These are phyloP conservation scores for Campopleginae sp. DNA, from an alignment of 2,888 invertebrate species.

Conservation along the genomic window DNA sequence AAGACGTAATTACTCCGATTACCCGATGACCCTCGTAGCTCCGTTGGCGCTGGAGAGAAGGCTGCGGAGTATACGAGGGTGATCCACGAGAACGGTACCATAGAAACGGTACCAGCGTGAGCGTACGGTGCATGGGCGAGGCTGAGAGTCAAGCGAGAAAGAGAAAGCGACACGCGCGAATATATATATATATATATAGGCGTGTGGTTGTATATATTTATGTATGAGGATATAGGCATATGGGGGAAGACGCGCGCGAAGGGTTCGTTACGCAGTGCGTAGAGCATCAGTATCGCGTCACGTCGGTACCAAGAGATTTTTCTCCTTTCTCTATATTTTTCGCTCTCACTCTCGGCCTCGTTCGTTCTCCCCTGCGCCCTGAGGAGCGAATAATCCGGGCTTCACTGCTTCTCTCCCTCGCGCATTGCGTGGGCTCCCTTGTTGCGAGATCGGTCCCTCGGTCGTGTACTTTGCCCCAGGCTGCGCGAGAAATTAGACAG, in stretches of 20 bases:
- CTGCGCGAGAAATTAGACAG: constrained; percentile 38
- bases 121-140: constrained; percentile 66
- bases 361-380: constrained; percentile 44
- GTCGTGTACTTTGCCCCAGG: constrained; percentile 55
- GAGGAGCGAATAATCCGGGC: constrained; percentile 66
- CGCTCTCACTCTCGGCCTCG: constrained; percentile 12
- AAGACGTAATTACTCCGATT: constrained; percentile 17
- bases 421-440: constrained; percentile 52
- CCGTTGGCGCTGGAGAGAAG: constrained; percentile 8
- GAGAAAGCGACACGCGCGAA: constrained; percentile 5
- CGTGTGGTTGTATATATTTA: constrained; percentile 39
- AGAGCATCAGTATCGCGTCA: constrained; percentile 52
- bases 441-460: constrained; percentile 50
- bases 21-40: constrained; percentile 19
- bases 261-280: constrained; percentile 62
- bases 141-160: constrained; percentile 29
- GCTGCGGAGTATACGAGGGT: constrained; percentile 73
- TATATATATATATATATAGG: constrained; percentile 7
- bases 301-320: constrained; percentile 64
- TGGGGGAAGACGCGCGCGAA: constrained; percentile 36
- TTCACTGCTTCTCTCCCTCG: constrained; percentile 60
- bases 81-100: constrained; percentile 82
- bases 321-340: constrained; percentile 42
- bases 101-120: constrained; percentile 81
- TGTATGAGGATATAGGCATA: neutral